Evolutionary conservation across 2,888 invertebrate species (phyloP).

Genomic region (Phyllotreta striolata): DNA sequence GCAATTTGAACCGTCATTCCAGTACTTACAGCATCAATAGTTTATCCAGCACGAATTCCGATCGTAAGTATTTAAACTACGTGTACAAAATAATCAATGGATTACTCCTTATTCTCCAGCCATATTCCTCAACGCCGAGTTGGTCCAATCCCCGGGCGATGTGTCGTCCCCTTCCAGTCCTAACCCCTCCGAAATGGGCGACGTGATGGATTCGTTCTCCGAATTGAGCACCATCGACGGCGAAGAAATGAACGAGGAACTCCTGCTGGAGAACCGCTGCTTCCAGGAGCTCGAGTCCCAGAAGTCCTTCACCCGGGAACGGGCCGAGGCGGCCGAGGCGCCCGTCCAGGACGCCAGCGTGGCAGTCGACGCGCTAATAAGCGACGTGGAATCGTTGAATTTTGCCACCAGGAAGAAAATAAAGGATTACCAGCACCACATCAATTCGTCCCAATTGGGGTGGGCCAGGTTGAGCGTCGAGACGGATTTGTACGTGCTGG

Average conservation of each 20-base stretch:
- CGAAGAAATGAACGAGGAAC: constrained; percentile 63
- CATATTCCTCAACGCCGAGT: constrained; percentile 45
- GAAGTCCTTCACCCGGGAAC: constrained; percentile 51
- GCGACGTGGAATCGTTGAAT: constrained; percentile 67
- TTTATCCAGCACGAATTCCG: constrained; percentile 52
- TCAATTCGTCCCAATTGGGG: constrained; percentile 73
- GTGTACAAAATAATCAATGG: no score
- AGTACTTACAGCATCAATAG: constrained; percentile 55
- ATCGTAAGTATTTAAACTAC: constrained; percentile 52
- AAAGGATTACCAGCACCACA: constrained; percentile 66
- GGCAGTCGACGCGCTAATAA: constrained; percentile 65
- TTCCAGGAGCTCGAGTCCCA: constrained; percentile 65
- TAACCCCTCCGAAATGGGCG: constrained; percentile 54
- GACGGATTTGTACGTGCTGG: constrained; percentile 68
- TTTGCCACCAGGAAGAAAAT: constrained; percentile 65
- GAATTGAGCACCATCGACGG: constrained; percentile 57
- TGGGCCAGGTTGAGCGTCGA: constrained; percentile 73
- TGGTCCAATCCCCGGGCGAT: constrained; percentile 48
- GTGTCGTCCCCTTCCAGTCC: constrained; percentile 53
- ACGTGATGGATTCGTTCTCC: constrained; percentile 50
- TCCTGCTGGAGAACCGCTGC: constrained; percentile 63
- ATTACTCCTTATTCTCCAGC: constrained; percentile 39
- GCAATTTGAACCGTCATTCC: constrained; percentile 52
- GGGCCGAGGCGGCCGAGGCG: constrained; percentile 48
- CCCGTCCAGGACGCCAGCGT: constrained; percentile 49